These are phyloP conservation scores for Cyphomyrus discorhynchus DNA, from an alignment of 2,113 vertebrate genomes.

Conservation along the genomic window DNA sequence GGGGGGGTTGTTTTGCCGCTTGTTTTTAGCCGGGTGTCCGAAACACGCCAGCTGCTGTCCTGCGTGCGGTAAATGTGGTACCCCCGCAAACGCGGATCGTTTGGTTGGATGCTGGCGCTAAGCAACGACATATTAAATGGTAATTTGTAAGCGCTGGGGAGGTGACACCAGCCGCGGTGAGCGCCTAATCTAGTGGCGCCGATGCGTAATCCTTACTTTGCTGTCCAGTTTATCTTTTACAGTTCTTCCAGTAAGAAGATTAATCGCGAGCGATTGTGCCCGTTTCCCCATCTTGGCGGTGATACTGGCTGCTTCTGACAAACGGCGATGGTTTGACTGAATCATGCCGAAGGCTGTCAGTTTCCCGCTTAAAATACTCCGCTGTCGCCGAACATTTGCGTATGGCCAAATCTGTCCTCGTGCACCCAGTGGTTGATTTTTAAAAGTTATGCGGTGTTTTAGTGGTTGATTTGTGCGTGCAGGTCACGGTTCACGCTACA, in stretches of 20 bases:
- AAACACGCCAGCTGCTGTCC: neutral
- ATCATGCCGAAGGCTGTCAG: neutral
- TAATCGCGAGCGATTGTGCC: neutral
- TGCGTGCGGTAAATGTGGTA: neutral
- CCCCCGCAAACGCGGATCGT: neutral
- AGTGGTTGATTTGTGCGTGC: neutral
- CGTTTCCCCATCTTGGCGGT: neutral
- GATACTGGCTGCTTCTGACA: neutral
- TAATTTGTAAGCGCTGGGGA: neutral
- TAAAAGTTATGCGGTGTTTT: neutral
- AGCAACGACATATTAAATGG: neutral
- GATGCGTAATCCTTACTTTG: neutral
- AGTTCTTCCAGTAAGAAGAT: neutral
- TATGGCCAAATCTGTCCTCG: neutral
- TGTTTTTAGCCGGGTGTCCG: neutral
- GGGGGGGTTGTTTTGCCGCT: neutral
- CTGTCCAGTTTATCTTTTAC: neutral
- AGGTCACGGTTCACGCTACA: neutral
- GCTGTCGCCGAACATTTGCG: neutral
- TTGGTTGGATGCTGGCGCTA: neutral
- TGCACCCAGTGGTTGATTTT: neutral
- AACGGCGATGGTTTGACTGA: neutral
- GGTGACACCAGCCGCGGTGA: neutral
- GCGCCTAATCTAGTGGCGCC: neutral
- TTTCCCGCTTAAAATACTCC: conserved; percentile 35